A percentile compares a stretch with the other conserved stretches of the same genome.
phyloP scores from a whole-genome alignment of 1,140 invertebrate genomes.

The Leptestheria dahalacensis region DNA sequence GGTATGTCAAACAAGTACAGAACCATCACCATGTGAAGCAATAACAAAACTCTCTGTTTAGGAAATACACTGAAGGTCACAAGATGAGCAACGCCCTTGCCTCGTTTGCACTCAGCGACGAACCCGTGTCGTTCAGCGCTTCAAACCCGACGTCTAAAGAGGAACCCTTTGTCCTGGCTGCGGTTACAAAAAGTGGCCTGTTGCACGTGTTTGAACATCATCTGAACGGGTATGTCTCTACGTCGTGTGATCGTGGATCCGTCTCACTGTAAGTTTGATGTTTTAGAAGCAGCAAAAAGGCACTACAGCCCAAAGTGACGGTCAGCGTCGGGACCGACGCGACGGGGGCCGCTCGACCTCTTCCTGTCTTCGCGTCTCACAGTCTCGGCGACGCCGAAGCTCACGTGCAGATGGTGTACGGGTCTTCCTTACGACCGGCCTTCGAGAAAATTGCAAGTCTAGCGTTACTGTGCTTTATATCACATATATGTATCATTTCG shows the following conservation, averaged over 20 bases:
- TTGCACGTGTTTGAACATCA: conserved; percentile 58
- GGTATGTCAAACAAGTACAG: conserved; percentile 28
- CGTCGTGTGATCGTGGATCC: not conserved
- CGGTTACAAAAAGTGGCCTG: conserved; percentile 53
- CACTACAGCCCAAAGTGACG: conserved; percentile 50
- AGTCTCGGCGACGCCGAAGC: conserved; percentile 31
- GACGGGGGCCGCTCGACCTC: conserved; percentile 30
- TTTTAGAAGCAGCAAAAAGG: conserved; percentile 42
- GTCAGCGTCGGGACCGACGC: conserved; percentile 46
- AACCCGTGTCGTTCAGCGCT: conserved; percentile 37
- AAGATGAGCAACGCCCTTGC: conserved; percentile 26
- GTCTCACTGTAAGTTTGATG: conserved; percentile 16
- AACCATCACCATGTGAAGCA: not conserved
- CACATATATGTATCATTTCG: not conserved
- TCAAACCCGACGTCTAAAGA: conserved; percentile 27
- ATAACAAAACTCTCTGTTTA: conserved; percentile 16
- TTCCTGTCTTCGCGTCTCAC: conserved; percentile 35
- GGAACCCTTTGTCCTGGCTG: conserved; percentile 37
- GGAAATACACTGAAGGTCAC: conserved; percentile 22
- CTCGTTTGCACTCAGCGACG: conserved; percentile 46
- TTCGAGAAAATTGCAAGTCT: conserved; percentile 47
- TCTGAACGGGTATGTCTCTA: conserved; percentile 44
- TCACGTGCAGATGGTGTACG: conserved; percentile 38
- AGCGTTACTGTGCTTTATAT: not conserved
- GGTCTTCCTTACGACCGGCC: conserved; percentile 32